Evolutionary conservation across 2,113 vertebrate genomes (phyloP).

Genomic region (Centropristis striata): DNA sequence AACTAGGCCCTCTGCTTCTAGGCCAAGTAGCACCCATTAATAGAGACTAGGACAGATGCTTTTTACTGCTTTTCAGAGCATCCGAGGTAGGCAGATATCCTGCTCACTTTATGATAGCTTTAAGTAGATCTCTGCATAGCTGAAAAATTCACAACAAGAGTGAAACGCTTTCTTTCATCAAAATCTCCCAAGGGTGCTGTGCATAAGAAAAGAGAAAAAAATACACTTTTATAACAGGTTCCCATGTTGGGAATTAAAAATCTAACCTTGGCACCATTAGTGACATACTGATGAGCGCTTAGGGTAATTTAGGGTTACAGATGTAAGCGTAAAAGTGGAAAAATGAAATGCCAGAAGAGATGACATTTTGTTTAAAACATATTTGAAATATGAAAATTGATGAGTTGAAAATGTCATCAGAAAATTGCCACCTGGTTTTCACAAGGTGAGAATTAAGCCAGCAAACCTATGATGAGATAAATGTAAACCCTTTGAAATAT

Average conservation of each 20-base stretch:
- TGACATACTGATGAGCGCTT: not conserved
- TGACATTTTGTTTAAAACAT: not conserved
- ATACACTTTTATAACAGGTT: constrained; percentile 21
- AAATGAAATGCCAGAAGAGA: not conserved
- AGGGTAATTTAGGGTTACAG: constrained; percentile 14
- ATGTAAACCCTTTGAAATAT: not conserved
- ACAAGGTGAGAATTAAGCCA: not conserved
- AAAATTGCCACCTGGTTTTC: not conserved
- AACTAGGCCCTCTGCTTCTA: constrained; percentile 84
- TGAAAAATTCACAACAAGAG: constrained; percentile 34
- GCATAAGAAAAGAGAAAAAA: not conserved
- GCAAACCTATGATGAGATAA: not conserved
- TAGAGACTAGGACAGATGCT: constrained; percentile 80
- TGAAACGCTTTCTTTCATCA: constrained; percentile 23
- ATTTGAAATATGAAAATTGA: not conserved
- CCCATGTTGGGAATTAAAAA: constrained; percentile 3
- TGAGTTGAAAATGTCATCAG: not conserved
- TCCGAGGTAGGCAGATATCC: constrained; percentile 51
- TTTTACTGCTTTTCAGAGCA: constrained; percentile 65
- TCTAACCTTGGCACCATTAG: constrained; percentile 2
- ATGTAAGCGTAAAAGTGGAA: not conserved
- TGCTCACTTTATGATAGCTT: constrained; percentile 32
- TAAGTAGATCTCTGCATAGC: constrained; percentile 42
- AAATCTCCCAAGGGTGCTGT: not conserved
- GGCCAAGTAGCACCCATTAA: constrained; percentile 82